Evolutionary conservation across 2,797 vertebrate species (phyloP).

Genomic region (Leptatherina wallacei): DNA sequence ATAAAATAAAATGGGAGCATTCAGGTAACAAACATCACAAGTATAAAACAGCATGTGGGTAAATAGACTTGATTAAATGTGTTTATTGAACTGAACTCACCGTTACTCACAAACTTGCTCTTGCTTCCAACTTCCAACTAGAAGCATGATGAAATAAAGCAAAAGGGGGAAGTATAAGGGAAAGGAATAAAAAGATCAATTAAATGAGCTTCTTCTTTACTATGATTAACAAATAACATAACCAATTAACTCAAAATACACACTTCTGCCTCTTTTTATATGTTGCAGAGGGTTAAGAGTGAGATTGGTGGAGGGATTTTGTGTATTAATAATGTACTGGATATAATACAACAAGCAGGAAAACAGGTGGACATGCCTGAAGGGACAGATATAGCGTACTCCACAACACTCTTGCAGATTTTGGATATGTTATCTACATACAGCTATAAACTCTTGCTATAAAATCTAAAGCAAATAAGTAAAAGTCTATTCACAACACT

Average conservation of each 20-base stretch:
- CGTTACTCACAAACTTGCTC: constrained; percentile 84
- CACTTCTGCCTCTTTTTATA: background rate
- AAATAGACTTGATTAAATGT: background rate
- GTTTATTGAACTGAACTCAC: constrained; percentile 79
- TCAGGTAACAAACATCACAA: background rate
- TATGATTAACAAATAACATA: background rate
- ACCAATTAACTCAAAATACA: background rate
- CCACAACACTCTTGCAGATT: background rate
- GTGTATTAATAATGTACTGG: background rate
- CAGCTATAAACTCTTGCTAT: background rate
- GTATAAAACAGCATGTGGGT: background rate
- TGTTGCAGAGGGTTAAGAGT: too few species aligned
- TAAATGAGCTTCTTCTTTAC: background rate
- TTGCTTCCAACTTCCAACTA: constrained; percentile 81
- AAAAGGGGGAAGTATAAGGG: background rate
- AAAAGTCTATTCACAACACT: background rate
- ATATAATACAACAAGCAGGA: background rate
- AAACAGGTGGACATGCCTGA: background rate
- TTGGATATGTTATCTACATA: background rate
- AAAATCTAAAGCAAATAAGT: background rate
- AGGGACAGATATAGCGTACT: background rate
- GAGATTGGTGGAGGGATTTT: background rate
- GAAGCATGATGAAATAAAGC: background rate
- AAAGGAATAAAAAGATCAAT: background rate
- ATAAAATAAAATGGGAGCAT: background rate